These are phyloP conservation scores for Pseudopipra pipra DNA, from an alignment of 2,113 vertebrate genomes.

Conservation along the genomic window DNA sequence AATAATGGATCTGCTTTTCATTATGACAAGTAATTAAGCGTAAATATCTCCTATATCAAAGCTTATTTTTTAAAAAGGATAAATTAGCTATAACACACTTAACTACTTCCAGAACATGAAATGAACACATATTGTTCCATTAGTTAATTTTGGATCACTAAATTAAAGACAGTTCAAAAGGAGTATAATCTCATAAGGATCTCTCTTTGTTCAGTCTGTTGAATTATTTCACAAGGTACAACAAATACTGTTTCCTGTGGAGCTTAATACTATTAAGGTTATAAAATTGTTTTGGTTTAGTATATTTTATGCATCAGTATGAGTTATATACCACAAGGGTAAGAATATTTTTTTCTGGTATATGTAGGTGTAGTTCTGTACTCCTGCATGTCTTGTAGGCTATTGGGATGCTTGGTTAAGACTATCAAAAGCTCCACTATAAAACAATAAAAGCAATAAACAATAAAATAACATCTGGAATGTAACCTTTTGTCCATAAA, in stretches of 20 bases:
- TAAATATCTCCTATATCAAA: constrained; percentile 46
- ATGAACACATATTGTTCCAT: neutral
- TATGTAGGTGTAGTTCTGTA: neutral
- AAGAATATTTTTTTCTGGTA: neutral
- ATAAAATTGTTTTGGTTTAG: neutral
- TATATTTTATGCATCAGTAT: neutral
- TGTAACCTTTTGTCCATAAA: neutral
- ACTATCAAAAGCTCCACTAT: neutral
- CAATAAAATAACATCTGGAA: neutral
- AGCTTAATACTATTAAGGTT: neutral
- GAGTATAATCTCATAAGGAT: constrained; percentile 3
- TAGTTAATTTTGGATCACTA: constrained; percentile 40
- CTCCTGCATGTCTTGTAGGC: neutral
- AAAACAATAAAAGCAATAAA: neutral
- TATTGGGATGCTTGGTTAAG: neutral
- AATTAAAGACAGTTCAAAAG: constrained; percentile 46
- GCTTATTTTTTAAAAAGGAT: constrained; percentile 34
- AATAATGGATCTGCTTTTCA: constrained; percentile 33
- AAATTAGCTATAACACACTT: constrained; percentile 20
- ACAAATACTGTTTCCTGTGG: neutral
- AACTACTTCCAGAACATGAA: constrained; percentile 45
- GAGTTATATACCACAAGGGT: neutral
- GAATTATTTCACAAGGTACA: neutral
- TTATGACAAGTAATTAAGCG: constrained; percentile 35
- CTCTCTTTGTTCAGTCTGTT: neutral